Evolutionary conservation across 2,113 vertebrate species (phyloP), one percentile per base, ranked within the genome.

Genomic region (Dryoscopus gambensis): DNA sequence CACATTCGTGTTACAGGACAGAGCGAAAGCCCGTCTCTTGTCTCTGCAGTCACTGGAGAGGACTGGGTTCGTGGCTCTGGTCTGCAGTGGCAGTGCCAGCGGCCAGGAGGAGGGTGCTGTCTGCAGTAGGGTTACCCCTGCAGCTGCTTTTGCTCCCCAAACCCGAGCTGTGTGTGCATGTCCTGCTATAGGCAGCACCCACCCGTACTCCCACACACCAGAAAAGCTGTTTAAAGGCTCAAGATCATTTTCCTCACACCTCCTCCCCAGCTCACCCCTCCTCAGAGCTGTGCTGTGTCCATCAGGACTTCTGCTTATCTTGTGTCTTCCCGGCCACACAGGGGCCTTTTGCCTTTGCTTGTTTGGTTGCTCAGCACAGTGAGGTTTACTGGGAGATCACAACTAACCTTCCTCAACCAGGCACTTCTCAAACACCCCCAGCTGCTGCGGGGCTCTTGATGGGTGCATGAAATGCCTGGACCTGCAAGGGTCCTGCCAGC

Each of bases 181-280:
- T 3, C 28, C 47, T 70, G 42, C 22, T 57, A 31, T 8, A 53
- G 19, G 35, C 56, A 89, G 67, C 6, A 5, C 13, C 4, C 22
- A 2, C 4, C 3, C 1, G 0, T 14, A 24, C 15, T 77, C 35
- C 33, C 11, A 11, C 5, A 13, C 44, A 28, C 42, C 27, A 49
- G 27, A 63, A 85, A 39, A 10, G 18, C 3, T 49, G 15, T 11
- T 46, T 35, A 77, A 63, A 24, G n/a, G 24, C 24, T 77, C 6
- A 2, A 3, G 39, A 10, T 16, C 0, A 19, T 53, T 44, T 68
- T 30, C 21, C 42, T 23, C 31, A 19, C 0, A 0, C 14, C 13
- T 42, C 4, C 24, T 67, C 30, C n/a, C 9, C 49, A 59, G 24
- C 11, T 85, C 27, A 53, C 6, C 13, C 3, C 1, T 52, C 18